Conservation (phyloP, 2,888 invertebrate genomes). For the Sesia bembeciformis region DNA sequence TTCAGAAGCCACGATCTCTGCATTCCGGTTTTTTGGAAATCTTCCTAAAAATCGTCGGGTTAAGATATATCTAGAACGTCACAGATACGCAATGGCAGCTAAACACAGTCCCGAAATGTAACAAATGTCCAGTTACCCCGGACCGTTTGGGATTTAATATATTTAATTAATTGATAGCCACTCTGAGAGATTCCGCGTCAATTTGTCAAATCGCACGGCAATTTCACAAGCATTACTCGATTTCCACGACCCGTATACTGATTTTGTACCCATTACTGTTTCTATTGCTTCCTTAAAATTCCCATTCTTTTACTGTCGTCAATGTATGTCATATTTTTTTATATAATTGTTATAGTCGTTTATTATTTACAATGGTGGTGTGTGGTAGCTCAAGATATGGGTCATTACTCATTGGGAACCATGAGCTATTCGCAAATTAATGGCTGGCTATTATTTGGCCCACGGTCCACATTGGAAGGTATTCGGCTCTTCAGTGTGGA, state of each 20-base stretch:
- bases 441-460: slow-evolving; percentile 21
- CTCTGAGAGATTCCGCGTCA: slow-evolving; percentile 13
- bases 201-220: slow-evolving; percentile 23
- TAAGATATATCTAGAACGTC: background rate
- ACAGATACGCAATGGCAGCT: background rate
- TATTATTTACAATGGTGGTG: too few species aligned
- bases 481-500: slow-evolving; percentile 16
- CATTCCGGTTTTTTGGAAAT: too few species aligned
- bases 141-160: slow-evolving; percentile 11
- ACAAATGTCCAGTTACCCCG: slow-evolving; percentile 1
- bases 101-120: too few species aligned
- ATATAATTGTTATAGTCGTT: too few species aligned
- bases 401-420: slow-evolving; percentile 20
- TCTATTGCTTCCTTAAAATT: background rate
- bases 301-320: background rate
- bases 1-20: too few species aligned
- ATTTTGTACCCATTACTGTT: too few species aligned
- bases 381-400: background rate
- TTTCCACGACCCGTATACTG: background rate
- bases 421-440: slow-evolving; percentile 15
- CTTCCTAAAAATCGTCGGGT: too few species aligned
- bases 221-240: slow-evolving; percentile 15
- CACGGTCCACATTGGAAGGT: slow-evolving; percentile 13
- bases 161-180: slow-evolving; percentile 20
- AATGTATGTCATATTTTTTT: background rate